Conservation (phyloP, 2,888 invertebrate species). For the Agriopis leucophaearia region DNA sequence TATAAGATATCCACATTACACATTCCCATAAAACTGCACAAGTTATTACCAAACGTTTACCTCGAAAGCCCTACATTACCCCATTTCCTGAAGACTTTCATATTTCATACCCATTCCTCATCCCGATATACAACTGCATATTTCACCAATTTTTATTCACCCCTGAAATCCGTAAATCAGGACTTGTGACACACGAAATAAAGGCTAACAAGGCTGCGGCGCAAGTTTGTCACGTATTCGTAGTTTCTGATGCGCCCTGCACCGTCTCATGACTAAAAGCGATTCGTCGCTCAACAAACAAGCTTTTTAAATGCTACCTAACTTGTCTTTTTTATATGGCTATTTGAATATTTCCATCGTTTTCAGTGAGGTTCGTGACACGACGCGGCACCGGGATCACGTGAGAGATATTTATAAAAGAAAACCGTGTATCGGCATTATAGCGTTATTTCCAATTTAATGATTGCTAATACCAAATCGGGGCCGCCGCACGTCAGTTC, state of each 20-base stretch:
- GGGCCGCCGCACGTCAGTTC: constrained; percentile 76
- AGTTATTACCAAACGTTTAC: constrained; percentile 39
- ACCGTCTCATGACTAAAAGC: constrained; percentile 81
- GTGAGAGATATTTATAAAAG: constrained; percentile 86
- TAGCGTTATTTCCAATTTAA: constrained; percentile 86
- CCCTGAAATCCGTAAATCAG: constrained; percentile 44
- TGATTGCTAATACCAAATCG: constrained; percentile 84
- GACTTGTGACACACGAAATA: constrained; percentile 48
- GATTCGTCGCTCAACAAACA: constrained; percentile 85
- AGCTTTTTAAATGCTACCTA: constrained; percentile 86
- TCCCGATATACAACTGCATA: constrained; percentile 54
- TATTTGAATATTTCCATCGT: constrained; percentile 86
- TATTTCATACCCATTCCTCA: constrained; percentile 61
- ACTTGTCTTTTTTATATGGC: constrained; percentile 86
- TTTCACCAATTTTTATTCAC: constrained; percentile 49
- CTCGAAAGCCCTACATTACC: constrained; percentile 52
- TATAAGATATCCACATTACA: constrained; percentile 36
- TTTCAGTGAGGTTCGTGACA: constrained; percentile 81
- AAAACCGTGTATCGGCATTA: constrained; percentile 83
- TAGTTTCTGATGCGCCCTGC: constrained; percentile 70
- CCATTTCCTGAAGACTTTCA: constrained; percentile 61
- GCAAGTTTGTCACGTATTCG: constrained; percentile 56
- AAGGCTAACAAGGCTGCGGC: constrained; percentile 50
- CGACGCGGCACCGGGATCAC: constrained; percentile 84
- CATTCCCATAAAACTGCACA: constrained; percentile 35